phyloP scores from a whole-genome alignment of 2,888 invertebrate species.

The Pecten maximus region DNA sequence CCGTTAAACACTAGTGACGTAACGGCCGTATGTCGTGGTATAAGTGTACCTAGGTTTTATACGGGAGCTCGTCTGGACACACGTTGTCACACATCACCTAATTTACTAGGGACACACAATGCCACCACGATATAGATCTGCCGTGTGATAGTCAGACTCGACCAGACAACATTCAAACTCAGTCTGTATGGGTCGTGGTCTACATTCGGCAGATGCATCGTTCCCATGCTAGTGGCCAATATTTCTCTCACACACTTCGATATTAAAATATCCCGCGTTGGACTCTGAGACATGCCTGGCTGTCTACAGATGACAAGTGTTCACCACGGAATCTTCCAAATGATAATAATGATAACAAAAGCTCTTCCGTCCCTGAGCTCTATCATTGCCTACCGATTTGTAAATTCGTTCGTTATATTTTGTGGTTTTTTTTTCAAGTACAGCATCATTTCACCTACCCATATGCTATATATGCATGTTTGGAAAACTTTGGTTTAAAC shows the following conservation, averaged over 20 bases:
- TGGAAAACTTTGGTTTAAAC: no score
- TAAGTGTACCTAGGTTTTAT: neutral
- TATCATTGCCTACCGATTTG: no score
- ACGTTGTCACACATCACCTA: neutral
- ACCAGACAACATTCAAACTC: neutral
- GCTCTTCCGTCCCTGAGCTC: no score
- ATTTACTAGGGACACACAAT: neutral
- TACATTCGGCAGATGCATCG: neutral
- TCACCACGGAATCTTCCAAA: no score
- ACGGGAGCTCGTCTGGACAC: neutral
- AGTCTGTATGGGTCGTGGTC: neutral
- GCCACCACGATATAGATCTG: neutral
- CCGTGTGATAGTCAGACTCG: neutral
- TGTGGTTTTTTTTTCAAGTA: no score
- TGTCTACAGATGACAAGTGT: no score
- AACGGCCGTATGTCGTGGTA: neutral
- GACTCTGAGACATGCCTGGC: no score
- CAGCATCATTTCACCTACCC: no score
- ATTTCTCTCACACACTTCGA: neutral
- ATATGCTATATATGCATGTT: no score
- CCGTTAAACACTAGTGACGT: neutral
- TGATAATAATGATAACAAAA: no score
- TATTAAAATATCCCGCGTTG: neutral
- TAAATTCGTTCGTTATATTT: no score
- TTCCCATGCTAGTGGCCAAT: slow-evolving; percentile 20